Percentiles rank a stretch among this genome's conserved stretches.
Conservation (phyloP, 1,140 invertebrate species). For the Platorchestia sp. region DNA sequence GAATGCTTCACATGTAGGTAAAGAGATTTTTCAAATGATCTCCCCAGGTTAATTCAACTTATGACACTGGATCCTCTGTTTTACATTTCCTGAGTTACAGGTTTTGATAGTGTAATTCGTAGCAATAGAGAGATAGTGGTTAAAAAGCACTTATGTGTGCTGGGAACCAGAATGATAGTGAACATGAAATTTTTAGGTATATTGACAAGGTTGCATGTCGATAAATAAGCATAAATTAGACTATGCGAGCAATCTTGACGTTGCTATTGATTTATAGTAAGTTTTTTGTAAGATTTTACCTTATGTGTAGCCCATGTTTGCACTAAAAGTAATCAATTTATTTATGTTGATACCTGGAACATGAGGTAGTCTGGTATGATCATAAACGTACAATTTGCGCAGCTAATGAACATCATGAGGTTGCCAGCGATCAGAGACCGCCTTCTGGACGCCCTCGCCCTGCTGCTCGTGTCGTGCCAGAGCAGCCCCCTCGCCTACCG, state of each 20-base stretch:
- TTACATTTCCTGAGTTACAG: no score
- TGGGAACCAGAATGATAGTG: no score
- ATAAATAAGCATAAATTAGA: not conserved
- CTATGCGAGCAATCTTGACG: not conserved
- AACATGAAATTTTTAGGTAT: not conserved
- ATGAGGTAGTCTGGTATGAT: no score
- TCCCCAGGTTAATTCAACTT: no score
- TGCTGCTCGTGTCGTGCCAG: conserved; percentile 59
- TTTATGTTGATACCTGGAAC: not conserved
- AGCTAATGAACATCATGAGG: conserved; percentile 41
- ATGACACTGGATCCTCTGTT: no score
- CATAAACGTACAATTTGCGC: not conserved
- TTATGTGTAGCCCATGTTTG: no score
- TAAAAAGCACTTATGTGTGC: no score
- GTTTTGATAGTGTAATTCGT: no score
- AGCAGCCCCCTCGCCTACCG: conserved; percentile 22
- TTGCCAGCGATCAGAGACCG: conserved; percentile 13
- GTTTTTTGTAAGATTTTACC: not conserved
- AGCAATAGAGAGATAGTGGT: no score
- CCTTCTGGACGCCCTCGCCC: not conserved
- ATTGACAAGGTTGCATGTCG: no score
- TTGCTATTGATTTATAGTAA: not conserved
- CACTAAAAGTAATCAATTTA: not conserved
- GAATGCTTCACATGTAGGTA: not conserved
- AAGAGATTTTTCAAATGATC: no score